Evolutionary conservation across 2,888 invertebrate species (phyloP).

Genomic region (Andrena minutula): DNA sequence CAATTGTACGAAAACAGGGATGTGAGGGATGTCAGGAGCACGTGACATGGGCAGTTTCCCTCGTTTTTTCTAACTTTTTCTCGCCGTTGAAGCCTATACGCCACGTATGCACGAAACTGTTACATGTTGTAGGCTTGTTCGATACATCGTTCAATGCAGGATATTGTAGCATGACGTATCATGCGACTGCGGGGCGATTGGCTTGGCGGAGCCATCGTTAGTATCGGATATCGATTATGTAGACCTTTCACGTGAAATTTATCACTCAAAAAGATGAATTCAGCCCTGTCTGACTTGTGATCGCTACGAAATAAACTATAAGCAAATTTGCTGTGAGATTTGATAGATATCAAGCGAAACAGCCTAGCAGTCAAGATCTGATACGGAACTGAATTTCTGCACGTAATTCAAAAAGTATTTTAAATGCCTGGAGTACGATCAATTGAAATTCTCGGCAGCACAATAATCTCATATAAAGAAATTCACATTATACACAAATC

Average conservation of each 20-base stretch:
- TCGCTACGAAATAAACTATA: constrained; percentile 26
- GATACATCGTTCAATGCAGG: constrained; percentile 48
- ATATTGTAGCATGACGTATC: constrained; percentile 52
- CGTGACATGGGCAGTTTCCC: not conserved
- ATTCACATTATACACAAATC: not conserved
- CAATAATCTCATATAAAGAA: no score
- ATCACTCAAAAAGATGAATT: constrained; percentile 52
- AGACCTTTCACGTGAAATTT: constrained; percentile 42
- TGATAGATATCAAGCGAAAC: not conserved
- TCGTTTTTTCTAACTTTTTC: not conserved
- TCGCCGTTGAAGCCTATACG: constrained; percentile 9
- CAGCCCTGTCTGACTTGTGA: constrained; percentile 19
- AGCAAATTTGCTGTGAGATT: constrained; percentile 20
- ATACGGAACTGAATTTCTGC: not conserved
- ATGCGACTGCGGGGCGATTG: constrained; percentile 42
- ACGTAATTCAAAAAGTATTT: not conserved
- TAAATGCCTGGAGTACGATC: not conserved
- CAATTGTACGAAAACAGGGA: not conserved
- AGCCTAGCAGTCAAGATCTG: not conserved
- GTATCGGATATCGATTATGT: constrained; percentile 61
- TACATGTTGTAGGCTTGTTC: constrained; percentile 31
- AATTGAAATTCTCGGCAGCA: no score
- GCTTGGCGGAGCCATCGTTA: constrained; percentile 46
- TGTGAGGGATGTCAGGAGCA: not conserved
- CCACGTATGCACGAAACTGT: constrained; percentile 30